These are phyloP conservation scores for Papilio machaon DNA, from an alignment of 1,140 invertebrate genomes.

Conservation along the genomic window DNA sequence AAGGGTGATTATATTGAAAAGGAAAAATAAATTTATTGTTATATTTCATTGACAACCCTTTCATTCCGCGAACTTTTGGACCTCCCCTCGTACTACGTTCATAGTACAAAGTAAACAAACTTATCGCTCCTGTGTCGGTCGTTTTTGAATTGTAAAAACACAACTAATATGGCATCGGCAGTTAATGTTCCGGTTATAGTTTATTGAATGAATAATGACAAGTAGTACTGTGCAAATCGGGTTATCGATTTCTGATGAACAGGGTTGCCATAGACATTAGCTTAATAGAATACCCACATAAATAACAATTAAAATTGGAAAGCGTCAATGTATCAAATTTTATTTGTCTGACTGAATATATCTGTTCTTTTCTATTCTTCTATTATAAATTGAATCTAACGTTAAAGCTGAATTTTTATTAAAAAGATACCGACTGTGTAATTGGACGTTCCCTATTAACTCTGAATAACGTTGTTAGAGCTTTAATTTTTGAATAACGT, in stretches of 20 bases:
- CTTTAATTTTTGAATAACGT: background rate
- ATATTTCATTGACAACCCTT: no score
- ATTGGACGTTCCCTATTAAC: background rate
- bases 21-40: no score
- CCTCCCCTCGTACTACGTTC: no score
- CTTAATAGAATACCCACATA: background rate
- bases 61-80: no score
- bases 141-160: slow-evolving; percentile 37
- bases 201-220: slow-evolving; percentile 56
- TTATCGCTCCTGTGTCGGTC: slow-evolving; percentile 31
- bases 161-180: slow-evolving; percentile 41
- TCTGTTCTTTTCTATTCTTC: no score
- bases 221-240: slow-evolving; percentile 70
- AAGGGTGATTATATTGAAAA: no score
- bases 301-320: background rate
- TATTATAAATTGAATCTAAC: no score
- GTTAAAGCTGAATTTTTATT: no score
- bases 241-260: slow-evolving; percentile 74
- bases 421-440: no score
- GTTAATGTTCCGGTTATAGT: slow-evolving; percentile 51
- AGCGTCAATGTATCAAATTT: background rate
- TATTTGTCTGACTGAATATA: background rate
- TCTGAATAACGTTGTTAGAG: background rate
- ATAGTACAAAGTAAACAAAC: slow-evolving; percentile 26
- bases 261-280: background rate